Evolutionary conservation across 1,140 invertebrate genomes (phyloP).

Genomic region (Myzus persicae): DNA sequence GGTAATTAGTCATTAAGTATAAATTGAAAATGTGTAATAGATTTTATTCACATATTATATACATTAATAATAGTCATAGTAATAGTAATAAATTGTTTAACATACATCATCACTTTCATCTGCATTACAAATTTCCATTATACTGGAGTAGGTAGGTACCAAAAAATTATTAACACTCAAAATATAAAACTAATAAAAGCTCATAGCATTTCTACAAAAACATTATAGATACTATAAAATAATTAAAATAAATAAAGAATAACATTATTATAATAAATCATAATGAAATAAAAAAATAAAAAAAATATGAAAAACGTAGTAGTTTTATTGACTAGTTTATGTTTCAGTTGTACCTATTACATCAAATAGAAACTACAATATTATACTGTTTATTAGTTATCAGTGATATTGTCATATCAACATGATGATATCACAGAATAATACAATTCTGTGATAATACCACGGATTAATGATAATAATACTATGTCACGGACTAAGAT

Average conservation of each 20-base stretch:
- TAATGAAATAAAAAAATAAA: background rate
- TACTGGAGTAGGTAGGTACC: background rate
- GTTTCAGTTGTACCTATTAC: background rate
- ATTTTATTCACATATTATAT: background rate
- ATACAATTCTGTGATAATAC: too few species aligned
- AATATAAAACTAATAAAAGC: background rate
- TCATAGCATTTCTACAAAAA: background rate
- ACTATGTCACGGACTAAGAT: too few species aligned
- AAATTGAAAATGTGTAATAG: background rate
- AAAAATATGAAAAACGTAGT: background rate
- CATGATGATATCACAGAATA: too few species aligned
- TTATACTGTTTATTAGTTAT: background rate
- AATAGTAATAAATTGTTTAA: background rate
- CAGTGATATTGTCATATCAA: too few species aligned
- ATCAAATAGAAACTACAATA: background rate
- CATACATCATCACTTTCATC: conserved; percentile 34
- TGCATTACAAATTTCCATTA: conserved; percentile 37
- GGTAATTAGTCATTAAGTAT: background rate
- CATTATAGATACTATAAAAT: background rate
- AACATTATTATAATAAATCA: background rate
- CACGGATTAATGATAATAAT: too few species aligned
- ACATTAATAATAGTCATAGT: background rate
- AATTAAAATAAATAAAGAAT: background rate
- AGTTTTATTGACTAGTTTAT: background rate
- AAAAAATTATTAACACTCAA: background rate